Evolutionary conservation across 2,113 vertebrate species (phyloP).

Genomic region (Grammomys dolichurus): DNA sequence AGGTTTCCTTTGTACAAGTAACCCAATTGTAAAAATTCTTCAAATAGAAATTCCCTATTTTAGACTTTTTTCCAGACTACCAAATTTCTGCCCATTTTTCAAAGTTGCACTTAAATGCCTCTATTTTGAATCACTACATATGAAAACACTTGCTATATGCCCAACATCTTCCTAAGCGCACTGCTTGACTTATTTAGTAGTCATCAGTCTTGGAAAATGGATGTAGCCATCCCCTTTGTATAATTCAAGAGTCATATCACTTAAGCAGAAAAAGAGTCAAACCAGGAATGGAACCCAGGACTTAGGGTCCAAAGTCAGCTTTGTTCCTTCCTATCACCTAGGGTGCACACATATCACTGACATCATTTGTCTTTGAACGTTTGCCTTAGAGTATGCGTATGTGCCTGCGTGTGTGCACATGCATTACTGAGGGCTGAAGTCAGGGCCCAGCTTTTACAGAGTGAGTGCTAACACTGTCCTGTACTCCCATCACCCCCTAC

Average conservation of each 20-base stretch:
- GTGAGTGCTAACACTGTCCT: not conserved
- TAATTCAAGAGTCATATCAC: not conserved
- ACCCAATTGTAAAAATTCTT: not conserved
- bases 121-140: not conserved
- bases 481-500: no score
- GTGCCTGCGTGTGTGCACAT: not conserved
- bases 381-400: not conserved
- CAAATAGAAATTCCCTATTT: slow-evolving; percentile 6
- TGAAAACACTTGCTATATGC: not conserved
- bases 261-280: not conserved
- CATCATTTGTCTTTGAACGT: not conserved
- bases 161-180: not conserved
- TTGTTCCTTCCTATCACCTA: not conserved
- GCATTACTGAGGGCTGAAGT: not conserved
- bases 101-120: not conserved
- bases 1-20: not conserved
- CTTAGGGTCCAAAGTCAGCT: not conserved
- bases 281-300: not conserved
- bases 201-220: not conserved
- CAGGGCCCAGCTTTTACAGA: not conserved
- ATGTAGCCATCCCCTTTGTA: not conserved
- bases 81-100: not conserved
- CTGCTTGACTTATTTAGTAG: not conserved
- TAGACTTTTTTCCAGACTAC: not conserved
- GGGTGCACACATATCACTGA: not conserved